Percentiles rank a stretch among this genome's conserved stretches.
phyloP scores from a whole-genome alignment of 2,797 vertebrate species.

The Erpetoichthys calabaricus region DNA sequence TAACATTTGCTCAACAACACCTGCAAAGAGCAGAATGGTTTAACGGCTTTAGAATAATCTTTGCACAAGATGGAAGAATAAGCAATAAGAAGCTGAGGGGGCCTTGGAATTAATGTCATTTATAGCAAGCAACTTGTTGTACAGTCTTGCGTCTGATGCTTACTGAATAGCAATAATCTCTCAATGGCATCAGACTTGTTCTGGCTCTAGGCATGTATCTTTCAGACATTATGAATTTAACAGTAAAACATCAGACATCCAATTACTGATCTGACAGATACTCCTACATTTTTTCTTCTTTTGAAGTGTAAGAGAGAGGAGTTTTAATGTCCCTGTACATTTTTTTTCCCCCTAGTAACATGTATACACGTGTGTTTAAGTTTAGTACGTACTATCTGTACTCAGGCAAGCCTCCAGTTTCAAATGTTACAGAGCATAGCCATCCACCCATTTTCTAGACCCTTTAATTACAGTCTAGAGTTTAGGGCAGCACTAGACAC shows the following conservation, averaged over 20 bases:
- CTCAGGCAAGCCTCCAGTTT: too few species aligned
- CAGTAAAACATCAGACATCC: slow-evolving; percentile 32
- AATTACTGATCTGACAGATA: slow-evolving; percentile 38
- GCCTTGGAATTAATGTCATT: slow-evolving; percentile 6
- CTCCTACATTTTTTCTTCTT: slow-evolving; percentile 26
- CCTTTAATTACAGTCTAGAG: too few species aligned
- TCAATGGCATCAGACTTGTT: slow-evolving; percentile 6
- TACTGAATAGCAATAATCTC: slow-evolving; percentile 10
- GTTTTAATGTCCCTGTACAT: slow-evolving; percentile 20
- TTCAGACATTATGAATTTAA: slow-evolving; percentile 35
- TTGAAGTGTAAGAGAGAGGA: slow-evolving; percentile 24
- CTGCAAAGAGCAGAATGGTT: too few species aligned
- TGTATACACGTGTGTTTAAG: not conserved
- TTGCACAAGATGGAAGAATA: too few species aligned
- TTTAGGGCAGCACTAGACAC: too few species aligned
- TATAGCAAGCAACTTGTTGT: slow-evolving; percentile 6
- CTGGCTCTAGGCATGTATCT: slow-evolving; percentile 13
- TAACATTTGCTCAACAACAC: too few species aligned
- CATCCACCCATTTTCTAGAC: too few species aligned
- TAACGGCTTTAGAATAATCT: too few species aligned
- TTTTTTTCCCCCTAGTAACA: slow-evolving; percentile 2
- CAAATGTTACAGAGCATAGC: too few species aligned
- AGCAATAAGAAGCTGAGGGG: not conserved
- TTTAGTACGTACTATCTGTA: not conserved
- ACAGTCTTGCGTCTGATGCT: not conserved